Evolutionary conservation across 2,888 invertebrate genomes (phyloP).

Genomic region (Drosophila birchii): DNA sequence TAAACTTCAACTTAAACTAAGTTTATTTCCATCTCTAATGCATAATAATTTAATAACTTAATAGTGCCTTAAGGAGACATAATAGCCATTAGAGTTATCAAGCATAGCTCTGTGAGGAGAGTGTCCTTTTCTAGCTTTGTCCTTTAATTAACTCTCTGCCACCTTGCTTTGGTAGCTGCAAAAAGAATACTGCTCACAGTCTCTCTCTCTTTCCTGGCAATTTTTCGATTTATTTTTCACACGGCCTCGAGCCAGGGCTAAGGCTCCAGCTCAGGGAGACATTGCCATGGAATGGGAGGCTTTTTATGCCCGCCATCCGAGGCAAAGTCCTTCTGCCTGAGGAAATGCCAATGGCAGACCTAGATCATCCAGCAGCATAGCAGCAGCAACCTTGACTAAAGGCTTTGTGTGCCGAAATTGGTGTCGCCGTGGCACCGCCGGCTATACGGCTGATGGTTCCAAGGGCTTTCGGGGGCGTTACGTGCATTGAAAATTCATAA

Average conservation of each 20-base stretch:
- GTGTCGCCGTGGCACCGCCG: constrained; percentile 53
- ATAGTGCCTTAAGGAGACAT: not conserved
- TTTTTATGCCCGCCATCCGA: constrained; percentile 11
- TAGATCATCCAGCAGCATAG: constrained; percentile 27
- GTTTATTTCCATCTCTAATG: not conserved
- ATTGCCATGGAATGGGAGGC: not conserved
- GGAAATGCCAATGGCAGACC: constrained; percentile 33
- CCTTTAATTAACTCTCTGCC: constrained; percentile 8
- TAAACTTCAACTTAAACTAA: not conserved
- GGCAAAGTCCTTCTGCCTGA: constrained; percentile 28
- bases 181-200: not conserved
- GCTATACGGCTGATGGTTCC: constrained; percentile 26
- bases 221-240: constrained; percentile 14
- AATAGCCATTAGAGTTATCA: not conserved
- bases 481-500: constrained; percentile 61
- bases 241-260: constrained; percentile 15
- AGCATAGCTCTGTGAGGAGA: not conserved
- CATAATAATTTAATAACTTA: constrained; percentile 5
- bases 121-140: not conserved
- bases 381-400: constrained; percentile 40
- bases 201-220: not conserved
- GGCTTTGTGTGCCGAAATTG: constrained; percentile 58
- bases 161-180: not conserved
- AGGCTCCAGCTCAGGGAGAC: constrained; percentile 3
- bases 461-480: constrained; percentile 18